Conservation (phyloP, 1,140 invertebrate genomes). For the Anoplolepis gracilipes region DNA sequence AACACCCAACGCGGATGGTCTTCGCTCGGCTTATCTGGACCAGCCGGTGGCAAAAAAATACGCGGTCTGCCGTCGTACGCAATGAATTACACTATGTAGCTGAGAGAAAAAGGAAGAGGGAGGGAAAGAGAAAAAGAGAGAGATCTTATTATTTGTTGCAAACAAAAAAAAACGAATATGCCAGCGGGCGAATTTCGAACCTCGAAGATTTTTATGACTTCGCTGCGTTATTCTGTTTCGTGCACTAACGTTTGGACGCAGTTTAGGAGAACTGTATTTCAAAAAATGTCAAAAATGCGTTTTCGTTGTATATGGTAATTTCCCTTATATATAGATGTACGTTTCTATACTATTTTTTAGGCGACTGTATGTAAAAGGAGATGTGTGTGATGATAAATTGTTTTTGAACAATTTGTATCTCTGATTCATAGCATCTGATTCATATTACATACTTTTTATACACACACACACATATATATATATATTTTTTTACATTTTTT, state of each 20-base stretch:
- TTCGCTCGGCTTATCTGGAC: conserved; percentile 35
- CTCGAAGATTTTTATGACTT: conserved; percentile 10
- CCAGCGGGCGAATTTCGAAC: conserved; percentile 7
- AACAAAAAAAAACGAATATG: not conserved
- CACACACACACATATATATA: too few relatives aligned
- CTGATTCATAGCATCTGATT: too few relatives aligned
- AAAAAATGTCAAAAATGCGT: conserved; percentile 20
- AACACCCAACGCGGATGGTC: not conserved
- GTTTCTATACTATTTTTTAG: not conserved
- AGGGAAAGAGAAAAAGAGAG: not conserved
- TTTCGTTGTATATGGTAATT: not conserved
- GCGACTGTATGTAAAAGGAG: too few relatives aligned
- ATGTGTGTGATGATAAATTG: not conserved
- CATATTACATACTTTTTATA: not conserved
- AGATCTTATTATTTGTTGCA: conserved; percentile 44
- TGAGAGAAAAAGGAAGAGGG: not conserved
- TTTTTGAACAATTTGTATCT: not conserved
- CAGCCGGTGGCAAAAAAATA: not conserved
- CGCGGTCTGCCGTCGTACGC: not conserved
- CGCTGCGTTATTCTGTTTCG: not conserved
- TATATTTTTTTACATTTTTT: not conserved
- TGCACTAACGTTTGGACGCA: not conserved
- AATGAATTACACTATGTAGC: conserved; percentile 27
- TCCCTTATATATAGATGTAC: not conserved
- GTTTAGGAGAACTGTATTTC: not conserved